Base-by-base conservation (phyloP, 2,113 vertebrate species). In the Ancistrus triradiatus region DNA sequence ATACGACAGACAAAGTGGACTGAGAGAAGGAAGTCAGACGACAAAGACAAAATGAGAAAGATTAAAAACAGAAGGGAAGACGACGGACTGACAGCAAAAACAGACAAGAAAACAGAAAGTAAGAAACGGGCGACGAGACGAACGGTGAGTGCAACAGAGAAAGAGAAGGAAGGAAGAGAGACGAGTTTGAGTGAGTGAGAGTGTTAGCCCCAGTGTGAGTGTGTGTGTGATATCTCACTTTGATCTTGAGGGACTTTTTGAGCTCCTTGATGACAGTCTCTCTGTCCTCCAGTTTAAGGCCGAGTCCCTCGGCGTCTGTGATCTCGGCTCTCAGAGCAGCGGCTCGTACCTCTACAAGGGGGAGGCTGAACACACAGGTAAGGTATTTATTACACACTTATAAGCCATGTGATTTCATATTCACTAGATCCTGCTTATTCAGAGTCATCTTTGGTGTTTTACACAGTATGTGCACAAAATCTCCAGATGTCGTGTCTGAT, bases 201-300 rank as follows among this genome's bases (percentile, higher is more conserved):
- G 38, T 42, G 38, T 42, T 28, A n/a, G 10, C 31, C n/a, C 13
- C 7, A 31, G 13, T 6, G 19, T 13, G 2, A 21, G 53, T n/a
- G 19, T 40, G 2, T 6, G 19, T 2, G 37, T 57, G 10, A 17
- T 35, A 1, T 33, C 59, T 60, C 6, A 95, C 95, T 91, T 98
- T 98, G 80, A 98, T 97, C 80, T 97, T 98, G 2, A 98, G 93
- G 0, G 95, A 97, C 71, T 95, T 98, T 79, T 98, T 98, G 51
- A 98, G 85, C 81, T 98, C 95, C 50, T 95, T 97, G 79, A 98
- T 95, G 68, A 94, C 94, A 0, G 95, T 97, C 81, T 98, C 96
- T 76, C 96, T 82, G 82, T 98, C 95, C 77, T 98, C 96, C 80
- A 98, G 87, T 81, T 94, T 98, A 52, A 98, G 68, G 6, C 95